Base-by-base conservation (phyloP, 2,888 invertebrate genomes). In the Endotricha flammealis region DNA sequence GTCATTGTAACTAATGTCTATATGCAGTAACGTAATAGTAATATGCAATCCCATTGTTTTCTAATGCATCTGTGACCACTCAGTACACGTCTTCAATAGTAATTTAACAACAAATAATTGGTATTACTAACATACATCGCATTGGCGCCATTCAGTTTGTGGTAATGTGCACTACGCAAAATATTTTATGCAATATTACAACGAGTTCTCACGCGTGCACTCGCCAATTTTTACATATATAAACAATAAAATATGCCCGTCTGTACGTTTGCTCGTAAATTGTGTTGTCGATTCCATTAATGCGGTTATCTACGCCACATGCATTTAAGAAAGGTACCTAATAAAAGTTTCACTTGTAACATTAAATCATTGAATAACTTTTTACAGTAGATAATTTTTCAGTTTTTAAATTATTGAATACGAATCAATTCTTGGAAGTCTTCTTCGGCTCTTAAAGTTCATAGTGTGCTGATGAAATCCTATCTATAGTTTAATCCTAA, bases 41-140 rank as follows among this genome's bases (percentile, higher is more conserved):
- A n/a, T n/a, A n/a, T n/a, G 3, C 7, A 20, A n/a, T 2, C 20
- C n/a, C n/a, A 7, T 20, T 20, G 7, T 7, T 20, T 20, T 4
- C 20, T n/a, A n/a, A 20, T 20, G 20, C 20, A 20, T 4, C 8
- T n/a, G 8, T 6, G 8, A n/a, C n/a, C 3, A 57, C 54, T 49
- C 50, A 48, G 44, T 46, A 42, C 53, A 49, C 57, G 52, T 52
- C 38, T 41, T 39, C 43, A 33, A 48, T 35, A 60, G 54, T 57
- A 60, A 44, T 57, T 58, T 53, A 57, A 61, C 58, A 52, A 39
- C 47, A 53, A 2, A 20, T 20, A 60, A 69, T 72, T 74, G 64
- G 58, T 66, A 75, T 71, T 70, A 68, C 65, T 59, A 63, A 53
- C 59, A 60, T 65, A 70, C 56, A 42, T 57, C 66, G 64, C 56